Evolutionary conservation across 2,113 vertebrate genomes (phyloP), one percentile per base, ranked within the genome.

Genomic region (Catharus minimus): DNA sequence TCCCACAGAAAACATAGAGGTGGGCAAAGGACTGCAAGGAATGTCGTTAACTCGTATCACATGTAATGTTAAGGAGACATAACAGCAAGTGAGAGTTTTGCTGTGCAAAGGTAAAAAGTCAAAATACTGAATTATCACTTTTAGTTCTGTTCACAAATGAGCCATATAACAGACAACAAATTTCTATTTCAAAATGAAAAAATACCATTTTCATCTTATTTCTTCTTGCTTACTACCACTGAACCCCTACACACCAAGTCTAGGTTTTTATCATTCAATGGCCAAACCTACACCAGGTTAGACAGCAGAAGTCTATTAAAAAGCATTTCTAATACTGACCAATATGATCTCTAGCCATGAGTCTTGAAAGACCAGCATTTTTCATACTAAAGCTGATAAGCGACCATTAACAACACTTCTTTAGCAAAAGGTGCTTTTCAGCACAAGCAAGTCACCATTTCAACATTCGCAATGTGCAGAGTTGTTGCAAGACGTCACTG

Each of bases 1-100:
- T 26, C 13, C 56, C 69, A 47, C 28, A 85, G 24, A 83, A 77
- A 65, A 3, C 15, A 84, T 2, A 53, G 0, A n/a, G 10, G 3
- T 47, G 13, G 46, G 36, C 36, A 64, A 88, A 83, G 22, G 19
- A 13, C 15, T 41, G 32, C 28, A 81, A 86, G 20, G 44, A 60
- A 33, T 20, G 7, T 69, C 41, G 50, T 36, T 73, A 69, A 57
- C 8, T 3, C 32, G 5, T 9, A 56, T 13, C 22, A 44, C 0
- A 0, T 33, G 14, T 27, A 47, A 46, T 2, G 4, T 56, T 66
- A 82, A 33, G 7, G 6, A 88, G 12, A 60, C 1, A 3, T 3
- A 47, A 44, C 28, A 79, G n/a, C 57, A 80, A 80, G 15, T 11
- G 13, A 83, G 10, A 7, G 20, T 19, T 76, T 60, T 66, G 15